Percentiles rank a stretch among this genome's conserved stretches.
Conservation (phyloP, 2,797 vertebrate genomes). For the Sternotherus odoratus region DNA sequence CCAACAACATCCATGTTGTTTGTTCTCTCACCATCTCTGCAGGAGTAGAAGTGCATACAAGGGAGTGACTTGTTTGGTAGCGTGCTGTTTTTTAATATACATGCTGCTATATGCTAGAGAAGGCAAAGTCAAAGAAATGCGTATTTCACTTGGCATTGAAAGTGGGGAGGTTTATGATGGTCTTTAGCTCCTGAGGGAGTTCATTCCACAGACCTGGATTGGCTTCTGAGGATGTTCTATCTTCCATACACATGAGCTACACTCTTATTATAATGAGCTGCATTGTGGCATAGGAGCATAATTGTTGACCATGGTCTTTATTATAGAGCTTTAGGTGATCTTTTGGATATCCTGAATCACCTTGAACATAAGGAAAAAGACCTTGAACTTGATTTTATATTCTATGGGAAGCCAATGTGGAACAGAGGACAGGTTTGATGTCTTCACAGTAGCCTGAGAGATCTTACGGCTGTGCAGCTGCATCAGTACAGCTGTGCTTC, state of each 20-base stretch:
- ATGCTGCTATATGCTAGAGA: not conserved
- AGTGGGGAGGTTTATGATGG: not conserved
- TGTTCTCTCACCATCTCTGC: not conserved
- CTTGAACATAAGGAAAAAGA: not conserved
- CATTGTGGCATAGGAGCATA: not conserved
- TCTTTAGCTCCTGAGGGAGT: not conserved
- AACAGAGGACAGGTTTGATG: not conserved
- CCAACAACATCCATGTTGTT: no score
- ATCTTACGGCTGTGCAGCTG: not conserved
- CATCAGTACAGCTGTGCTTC: not conserved
- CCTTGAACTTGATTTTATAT: not conserved
- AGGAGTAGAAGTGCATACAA: not conserved
- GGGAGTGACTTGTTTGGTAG: not conserved
- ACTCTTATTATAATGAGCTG: not conserved
- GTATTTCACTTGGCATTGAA: not conserved
- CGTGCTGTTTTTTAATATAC: not conserved
- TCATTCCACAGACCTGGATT: not conserved
- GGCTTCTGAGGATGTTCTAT: not conserved
- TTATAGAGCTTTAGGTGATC: not conserved
- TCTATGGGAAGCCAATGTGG: not conserved
- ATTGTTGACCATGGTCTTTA: not conserved
- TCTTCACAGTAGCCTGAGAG: not conserved
- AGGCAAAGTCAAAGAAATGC: not conserved
- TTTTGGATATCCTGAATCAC: not conserved
- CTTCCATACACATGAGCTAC: not conserved